These are phyloP conservation scores for Drosophila ambigua DNA, from an alignment of 1,140 invertebrate species.

Conservation along the genomic window DNA sequence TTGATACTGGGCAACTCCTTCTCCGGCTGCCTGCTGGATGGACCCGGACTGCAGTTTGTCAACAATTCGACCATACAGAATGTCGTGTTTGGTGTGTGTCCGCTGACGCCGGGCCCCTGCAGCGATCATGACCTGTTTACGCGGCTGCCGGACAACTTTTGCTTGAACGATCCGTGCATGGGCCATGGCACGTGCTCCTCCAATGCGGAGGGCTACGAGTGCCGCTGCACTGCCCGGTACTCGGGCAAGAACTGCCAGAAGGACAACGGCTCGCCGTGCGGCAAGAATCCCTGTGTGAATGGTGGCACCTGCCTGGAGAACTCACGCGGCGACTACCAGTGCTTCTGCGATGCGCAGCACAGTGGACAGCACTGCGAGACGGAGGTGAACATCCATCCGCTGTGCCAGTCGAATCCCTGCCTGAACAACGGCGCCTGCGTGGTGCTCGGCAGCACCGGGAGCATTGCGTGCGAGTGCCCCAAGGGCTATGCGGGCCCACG, in stretches of 20 bases:
- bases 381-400: constrained; percentile 87
- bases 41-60: constrained; percentile 92
- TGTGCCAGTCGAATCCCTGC: constrained; percentile 91
- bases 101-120: constrained; percentile 89
- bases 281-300: constrained; percentile 89
- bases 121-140: constrained; percentile 85
- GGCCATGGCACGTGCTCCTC: constrained; percentile 91
- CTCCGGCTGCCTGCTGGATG: constrained; percentile 92
- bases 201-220: constrained; percentile 89
- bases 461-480: constrained; percentile 87
- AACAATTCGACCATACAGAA: constrained; percentile 86
- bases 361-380: constrained; percentile 91
- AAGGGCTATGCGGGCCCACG: constrained; percentile 87
- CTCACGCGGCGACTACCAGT: constrained; percentile 89
- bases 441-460: constrained; percentile 85
- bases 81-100: constrained; percentile 90
- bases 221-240: constrained; percentile 91
- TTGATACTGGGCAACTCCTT: constrained; percentile 91
- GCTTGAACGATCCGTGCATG: constrained; percentile 91
- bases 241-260: constrained; percentile 93
- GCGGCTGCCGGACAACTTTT: constrained; percentile 87
- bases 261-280: constrained; percentile 90
- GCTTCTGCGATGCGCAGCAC: constrained; percentile 90
- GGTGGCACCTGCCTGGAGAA: constrained; percentile 90
- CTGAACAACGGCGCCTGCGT: constrained; percentile 89